Evolutionary conservation across 2,797 vertebrate species (phyloP), one percentile per base, ranked within the genome.

Genomic region (Pangasius sanitwongsei): DNA sequence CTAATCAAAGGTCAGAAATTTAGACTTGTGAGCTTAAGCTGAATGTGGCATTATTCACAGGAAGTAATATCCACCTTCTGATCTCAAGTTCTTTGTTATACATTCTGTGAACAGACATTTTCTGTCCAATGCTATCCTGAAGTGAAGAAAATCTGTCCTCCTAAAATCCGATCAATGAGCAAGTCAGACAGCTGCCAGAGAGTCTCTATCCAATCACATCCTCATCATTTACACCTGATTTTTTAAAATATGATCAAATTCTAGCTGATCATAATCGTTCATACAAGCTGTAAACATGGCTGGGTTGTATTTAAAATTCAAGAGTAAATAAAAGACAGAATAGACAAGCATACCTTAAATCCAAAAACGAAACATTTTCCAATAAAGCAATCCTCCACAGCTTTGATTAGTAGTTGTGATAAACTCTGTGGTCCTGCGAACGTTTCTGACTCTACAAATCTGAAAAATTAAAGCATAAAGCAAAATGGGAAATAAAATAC

Each of bases 301-400:
- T 15, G 23, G n/a, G 23, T 63, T 25, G 4, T 25, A 72, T 13
- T 44, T 53, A 37, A 25, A 72, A n/a, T 55, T 50, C 15, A 15
- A 53, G 6, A 37, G 7, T 15, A 63, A 31, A 57, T 1, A 59
- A 28, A 28, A 59, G 23, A 65, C n/a, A 8, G 55, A 15, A 77
- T 1, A 86, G 81, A 70, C 8, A 77, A 28, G 44, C 69, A 65
- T 96, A 99, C 98, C 98, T 98, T 98, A 83, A 99, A 93, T 90
- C 97, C 97, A 96, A 99, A 99, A 89, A 98, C 89, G 91, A 99
- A 97, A 92, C 92, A 96, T 95, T 94, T 97, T 87, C 98, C 98
- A 89, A 98, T 89, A 92, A 99, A 98, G 95, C 97, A 98, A 83
- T 95, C 94, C 93, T 97, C 92, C 0, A 98, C 97, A 28, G 98